A percentile compares a stretch with the other conserved stretches of the same genome.
Evolutionary conservation across 2,797 vertebrate genomes (phyloP).

Genomic region (Sebastes minor): DNA sequence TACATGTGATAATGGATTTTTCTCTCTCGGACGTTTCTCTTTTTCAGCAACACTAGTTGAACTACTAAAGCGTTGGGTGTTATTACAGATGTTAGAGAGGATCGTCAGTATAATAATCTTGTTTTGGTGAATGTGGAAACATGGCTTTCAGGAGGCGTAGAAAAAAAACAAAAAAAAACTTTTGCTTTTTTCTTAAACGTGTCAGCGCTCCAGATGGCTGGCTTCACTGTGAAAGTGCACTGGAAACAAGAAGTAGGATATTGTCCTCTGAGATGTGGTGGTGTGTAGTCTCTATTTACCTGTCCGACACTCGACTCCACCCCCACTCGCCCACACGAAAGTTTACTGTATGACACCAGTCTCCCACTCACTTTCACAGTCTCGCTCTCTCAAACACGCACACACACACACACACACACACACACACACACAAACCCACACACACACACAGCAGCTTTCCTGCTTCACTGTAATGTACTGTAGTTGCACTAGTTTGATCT

Average conservation of each 20-base stretch:
- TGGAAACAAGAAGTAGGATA: constrained; percentile 50
- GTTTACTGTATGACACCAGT: constrained; percentile 61
- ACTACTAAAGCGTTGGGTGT: neutral
- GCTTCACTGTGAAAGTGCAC: constrained; percentile 38
- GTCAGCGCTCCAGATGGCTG: constrained; percentile 29
- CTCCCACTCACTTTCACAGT: constrained; percentile 64
- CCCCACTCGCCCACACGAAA: constrained; percentile 66
- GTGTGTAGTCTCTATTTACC: constrained; percentile 66
- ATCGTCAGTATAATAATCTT: constrained; percentile 11
- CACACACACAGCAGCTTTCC: constrained; percentile 14
- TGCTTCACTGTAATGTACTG: neutral
- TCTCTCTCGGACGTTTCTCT: constrained; percentile 2
- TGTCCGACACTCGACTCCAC: constrained; percentile 63
- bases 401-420: neutral
- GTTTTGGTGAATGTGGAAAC: constrained; percentile 28
- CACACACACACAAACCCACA: neutral
- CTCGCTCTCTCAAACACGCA: neutral
- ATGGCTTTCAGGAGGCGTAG: constrained; percentile 3
- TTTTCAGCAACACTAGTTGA: constrained; percentile 13
- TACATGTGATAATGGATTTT: constrained; percentile 72
- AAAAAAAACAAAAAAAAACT: neutral
- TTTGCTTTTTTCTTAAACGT: constrained; percentile 23
- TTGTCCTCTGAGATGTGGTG: constrained; percentile 62
- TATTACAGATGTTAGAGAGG: constrained; percentile 1
- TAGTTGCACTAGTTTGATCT: constrained; percentile 25